Percentiles rank a stretch among this genome's conserved stretches.
Conservation (phyloP, 2,113 vertebrate species). For the Abramis brama region DNA sequence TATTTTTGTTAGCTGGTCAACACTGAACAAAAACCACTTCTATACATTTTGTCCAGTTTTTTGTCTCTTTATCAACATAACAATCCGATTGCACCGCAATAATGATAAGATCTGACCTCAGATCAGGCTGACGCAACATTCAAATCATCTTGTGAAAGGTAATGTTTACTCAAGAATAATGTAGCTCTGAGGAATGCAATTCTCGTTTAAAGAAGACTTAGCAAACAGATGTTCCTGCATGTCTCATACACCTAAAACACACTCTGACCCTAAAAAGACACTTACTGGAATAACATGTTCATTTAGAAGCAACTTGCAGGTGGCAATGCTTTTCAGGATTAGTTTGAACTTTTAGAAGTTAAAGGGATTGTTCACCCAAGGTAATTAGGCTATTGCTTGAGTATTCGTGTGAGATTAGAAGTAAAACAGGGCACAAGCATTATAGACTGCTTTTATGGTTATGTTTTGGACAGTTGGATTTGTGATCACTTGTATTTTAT, state of each 20-base stretch:
- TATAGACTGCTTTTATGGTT: neutral
- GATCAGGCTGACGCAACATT: neutral
- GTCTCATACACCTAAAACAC: neutral
- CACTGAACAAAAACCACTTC: neutral
- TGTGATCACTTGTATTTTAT: neutral
- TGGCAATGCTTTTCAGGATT: neutral
- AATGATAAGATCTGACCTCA: neutral
- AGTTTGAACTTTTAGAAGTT: neutral
- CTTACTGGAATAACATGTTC: neutral
- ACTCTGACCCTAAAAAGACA: neutral
- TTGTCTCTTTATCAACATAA: neutral
- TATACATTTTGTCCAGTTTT: neutral
- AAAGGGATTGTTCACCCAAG: neutral
- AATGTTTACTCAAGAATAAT: neutral
- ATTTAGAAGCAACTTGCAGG: neutral
- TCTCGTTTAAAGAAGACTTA: neutral
- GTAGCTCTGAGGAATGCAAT: neutral
- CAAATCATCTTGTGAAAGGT: neutral
- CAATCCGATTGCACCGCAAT: neutral
- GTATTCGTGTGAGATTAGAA: too few relatives aligned
- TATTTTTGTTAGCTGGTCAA: neutral
- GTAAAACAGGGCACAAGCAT: neutral
- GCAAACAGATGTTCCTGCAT: conserved; percentile 8
- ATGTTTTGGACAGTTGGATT: neutral
- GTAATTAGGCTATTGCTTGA: neutral